phyloP scores from a whole-genome alignment of 2,888 invertebrate genomes.

The Epiblema foenella region DNA sequence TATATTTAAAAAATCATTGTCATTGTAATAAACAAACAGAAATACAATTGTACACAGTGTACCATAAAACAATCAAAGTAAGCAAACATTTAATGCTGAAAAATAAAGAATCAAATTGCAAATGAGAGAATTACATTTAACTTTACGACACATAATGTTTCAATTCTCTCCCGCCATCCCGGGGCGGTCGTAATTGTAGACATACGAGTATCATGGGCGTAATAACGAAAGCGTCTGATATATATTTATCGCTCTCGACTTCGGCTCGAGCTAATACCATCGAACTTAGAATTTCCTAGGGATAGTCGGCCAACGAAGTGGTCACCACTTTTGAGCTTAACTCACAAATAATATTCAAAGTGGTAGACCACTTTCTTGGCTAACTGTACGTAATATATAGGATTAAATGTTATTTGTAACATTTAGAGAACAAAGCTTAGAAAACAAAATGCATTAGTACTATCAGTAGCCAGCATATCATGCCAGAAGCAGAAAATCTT shows the following conservation, averaged over 20 bases:
- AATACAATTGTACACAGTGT: constrained; percentile 36
- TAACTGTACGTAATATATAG: background rate
- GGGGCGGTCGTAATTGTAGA: background rate
- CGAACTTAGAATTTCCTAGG: background rate
- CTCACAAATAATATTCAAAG: too few species aligned
- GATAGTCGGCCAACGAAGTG: too few species aligned
- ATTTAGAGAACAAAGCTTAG: background rate
- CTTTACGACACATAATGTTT: background rate
- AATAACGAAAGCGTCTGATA: background rate
- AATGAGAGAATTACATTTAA: background rate
- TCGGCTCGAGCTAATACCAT: background rate
- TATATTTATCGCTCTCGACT: background rate
- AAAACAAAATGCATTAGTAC: background rate
- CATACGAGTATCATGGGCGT: background rate
- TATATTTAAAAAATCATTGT: constrained; percentile 39
- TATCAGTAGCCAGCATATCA: background rate
- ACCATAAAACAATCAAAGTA: constrained; percentile 18
- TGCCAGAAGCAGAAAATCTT: background rate
- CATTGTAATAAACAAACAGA: constrained; percentile 10
- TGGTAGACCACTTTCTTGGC: too few species aligned
- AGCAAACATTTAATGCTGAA: background rate
- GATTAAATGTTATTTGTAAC: background rate
- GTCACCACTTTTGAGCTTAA: too few species aligned
- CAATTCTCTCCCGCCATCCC: background rate
- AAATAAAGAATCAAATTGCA: background rate